A percentile compares a stretch with the other conserved stretches of the same genome.
phyloP scores from a whole-genome alignment of 2,113 vertebrate species.

The Oenanthe melanoleuca region DNA sequence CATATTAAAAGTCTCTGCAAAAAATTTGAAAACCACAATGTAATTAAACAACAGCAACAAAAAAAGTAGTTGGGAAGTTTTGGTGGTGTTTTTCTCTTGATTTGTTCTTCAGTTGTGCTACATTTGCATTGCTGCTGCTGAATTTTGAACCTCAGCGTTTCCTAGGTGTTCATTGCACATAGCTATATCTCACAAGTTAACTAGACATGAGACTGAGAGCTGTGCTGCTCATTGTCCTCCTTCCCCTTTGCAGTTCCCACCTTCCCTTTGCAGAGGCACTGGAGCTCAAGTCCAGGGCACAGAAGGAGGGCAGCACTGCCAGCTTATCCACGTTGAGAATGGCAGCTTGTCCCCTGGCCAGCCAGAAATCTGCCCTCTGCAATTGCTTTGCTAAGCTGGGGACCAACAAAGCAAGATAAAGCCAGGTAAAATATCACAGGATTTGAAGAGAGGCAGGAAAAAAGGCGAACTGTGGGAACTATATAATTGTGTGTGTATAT shows the following conservation, averaged over 20 bases:
- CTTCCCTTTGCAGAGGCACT: neutral
- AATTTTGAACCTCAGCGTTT: neutral
- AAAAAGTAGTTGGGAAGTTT: neutral
- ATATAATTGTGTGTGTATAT: neutral
- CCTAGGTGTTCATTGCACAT: neutral
- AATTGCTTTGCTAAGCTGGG: neutral
- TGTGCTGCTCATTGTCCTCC: neutral
- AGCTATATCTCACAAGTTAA: neutral
- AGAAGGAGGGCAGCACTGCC: accelerated
- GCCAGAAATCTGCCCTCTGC: neutral
- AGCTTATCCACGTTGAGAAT: accelerated
- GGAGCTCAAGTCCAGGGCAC: accelerated
- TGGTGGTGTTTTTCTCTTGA: neutral
- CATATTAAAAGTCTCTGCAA: neutral
- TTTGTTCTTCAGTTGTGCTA: accelerated
- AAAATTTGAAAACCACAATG: neutral
- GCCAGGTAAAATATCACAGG: neutral
- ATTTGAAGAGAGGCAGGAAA: neutral
- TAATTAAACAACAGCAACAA: neutral
- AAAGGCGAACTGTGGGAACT: neutral
- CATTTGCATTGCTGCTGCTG: accelerated
- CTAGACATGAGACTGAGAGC: neutral
- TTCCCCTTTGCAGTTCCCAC: neutral
- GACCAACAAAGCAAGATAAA: neutral
- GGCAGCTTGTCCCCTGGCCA: neutral